Base-by-base conservation (phyloP, 2,888 invertebrate genomes). In the Orthosia cruda region DNA sequence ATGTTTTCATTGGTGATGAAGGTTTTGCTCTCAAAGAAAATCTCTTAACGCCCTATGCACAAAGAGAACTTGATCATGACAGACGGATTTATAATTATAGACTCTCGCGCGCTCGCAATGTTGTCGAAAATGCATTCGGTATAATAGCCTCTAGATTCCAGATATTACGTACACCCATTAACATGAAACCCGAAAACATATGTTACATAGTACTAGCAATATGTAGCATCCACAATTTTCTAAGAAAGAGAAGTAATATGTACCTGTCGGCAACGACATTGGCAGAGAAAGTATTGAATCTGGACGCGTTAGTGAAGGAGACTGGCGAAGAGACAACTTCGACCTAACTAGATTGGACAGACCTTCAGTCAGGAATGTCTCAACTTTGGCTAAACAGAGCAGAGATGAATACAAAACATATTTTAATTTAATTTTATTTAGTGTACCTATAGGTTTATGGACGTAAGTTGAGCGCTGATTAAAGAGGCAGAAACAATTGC, bases 31-130 rank as follows among this genome's bases (percentile, higher is more conserved):
- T 81, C 45, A 52, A 73, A 54, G 66, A 83, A 83, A 54, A 81
- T 74, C 26, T 80, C 32, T 63, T 77, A 54, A 77, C 61, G 49
- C 79, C 78, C 57, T 79, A 80, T 61, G 52, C 67, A 80, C 74
- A 72, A 77, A 80, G 62, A 76, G 72, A 81, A 64, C 58, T 83
- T 58, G 65, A 65, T 66, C 49, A 75, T 75, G 71, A 71, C 47
- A 75, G 65, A 69, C 58, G 77, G 62, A 80, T 83, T 61, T 82
- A 73, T 75, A 82, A 84, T 71, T 84, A 84, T 72, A 76, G 80
- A 67, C 62, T 82, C 45, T 82, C 69, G 52, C 59, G 67, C 47
- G 73, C 73, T 66, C 49, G 63, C 45, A 63, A 57, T 57, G 49
- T 71, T 64, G 76, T 72, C 49, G 76, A 71, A 72, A 71, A 71